Percentiles rank a stretch among this genome's conserved stretches.
These are phyloP conservation scores for Sylvilagus bachmani DNA, from an alignment of 2,113 vertebrate species.

Conservation along the genomic window DNA sequence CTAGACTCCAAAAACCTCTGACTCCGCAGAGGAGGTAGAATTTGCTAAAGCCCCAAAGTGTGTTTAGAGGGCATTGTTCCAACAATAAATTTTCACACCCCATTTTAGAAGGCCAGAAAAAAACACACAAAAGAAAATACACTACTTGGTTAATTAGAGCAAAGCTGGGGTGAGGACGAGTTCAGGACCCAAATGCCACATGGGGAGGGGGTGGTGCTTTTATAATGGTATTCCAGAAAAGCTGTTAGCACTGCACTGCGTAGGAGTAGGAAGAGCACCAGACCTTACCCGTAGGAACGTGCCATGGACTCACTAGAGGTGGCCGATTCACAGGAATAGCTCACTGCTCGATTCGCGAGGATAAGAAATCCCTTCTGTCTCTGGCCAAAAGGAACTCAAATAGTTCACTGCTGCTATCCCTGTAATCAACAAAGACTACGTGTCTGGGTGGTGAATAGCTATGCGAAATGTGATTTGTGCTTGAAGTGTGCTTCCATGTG, in stretches of 20 bases:
- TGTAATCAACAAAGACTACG: slow-evolving; percentile 18
- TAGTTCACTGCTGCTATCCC: background rate
- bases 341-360: background rate
- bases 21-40: background rate
- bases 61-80: background rate
- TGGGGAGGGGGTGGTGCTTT: background rate
- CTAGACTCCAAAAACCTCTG: background rate
- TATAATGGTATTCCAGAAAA: slow-evolving; percentile 26
- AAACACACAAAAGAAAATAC: background rate
- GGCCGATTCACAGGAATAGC: slow-evolving; percentile 35
- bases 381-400: background rate
- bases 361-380: background rate
- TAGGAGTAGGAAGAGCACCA: slow-evolving; percentile 2
- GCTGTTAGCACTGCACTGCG: background rate
- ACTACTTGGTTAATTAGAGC: background rate
- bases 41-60: background rate
- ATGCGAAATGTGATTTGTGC: background rate
- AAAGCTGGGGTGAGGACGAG: background rate
- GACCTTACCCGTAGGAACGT: background rate
- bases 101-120: background rate
- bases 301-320: background rate
- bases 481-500: background rate
- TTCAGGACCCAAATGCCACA: background rate
- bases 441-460: background rate
- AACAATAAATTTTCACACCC: background rate